phyloP scores from a whole-genome alignment of 2,113 vertebrate species.

The Rhinichthys klamathensis region DNA sequence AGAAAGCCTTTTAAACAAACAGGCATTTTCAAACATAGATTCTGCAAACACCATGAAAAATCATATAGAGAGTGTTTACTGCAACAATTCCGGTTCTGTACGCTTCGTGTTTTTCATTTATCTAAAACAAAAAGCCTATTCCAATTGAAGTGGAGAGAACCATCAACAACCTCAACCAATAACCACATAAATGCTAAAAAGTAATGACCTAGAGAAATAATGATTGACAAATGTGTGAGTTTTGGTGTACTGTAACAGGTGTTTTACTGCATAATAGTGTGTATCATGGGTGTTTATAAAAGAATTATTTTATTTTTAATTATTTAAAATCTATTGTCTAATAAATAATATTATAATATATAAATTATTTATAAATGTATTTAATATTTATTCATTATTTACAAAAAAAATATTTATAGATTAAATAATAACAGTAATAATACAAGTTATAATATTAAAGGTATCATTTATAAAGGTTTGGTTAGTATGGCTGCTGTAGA shows the following conservation, averaged over 20 bases:
- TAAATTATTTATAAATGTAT: not conserved
- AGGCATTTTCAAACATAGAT: not conserved
- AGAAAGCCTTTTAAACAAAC: slow-evolving; percentile 3
- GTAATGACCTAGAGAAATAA: not conserved
- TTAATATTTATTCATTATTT: not conserved
- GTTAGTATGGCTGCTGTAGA: not conserved
- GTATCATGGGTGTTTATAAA: not conserved
- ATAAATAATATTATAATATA: not conserved
- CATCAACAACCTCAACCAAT: slow-evolving; percentile 11
- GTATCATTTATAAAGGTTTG: not conserved
- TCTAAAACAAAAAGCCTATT: not conserved
- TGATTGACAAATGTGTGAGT: not conserved
- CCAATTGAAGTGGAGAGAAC: not conserved
- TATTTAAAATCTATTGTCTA: not conserved
- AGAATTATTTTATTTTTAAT: not conserved
- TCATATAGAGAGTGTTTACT: not conserved
- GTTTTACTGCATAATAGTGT: not conserved
- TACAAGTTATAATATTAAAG: not conserved
- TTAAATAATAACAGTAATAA: not conserved
- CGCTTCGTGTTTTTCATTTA: not conserved
- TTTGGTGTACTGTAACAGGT: not conserved
- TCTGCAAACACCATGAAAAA: slow-evolving; percentile 8
- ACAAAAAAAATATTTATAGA: not conserved
- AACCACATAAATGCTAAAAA: not conserved
- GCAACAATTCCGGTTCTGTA: not conserved